Base-by-base conservation (phyloP, 1,140 invertebrate genomes). In the Heliothis virescens region DNA sequence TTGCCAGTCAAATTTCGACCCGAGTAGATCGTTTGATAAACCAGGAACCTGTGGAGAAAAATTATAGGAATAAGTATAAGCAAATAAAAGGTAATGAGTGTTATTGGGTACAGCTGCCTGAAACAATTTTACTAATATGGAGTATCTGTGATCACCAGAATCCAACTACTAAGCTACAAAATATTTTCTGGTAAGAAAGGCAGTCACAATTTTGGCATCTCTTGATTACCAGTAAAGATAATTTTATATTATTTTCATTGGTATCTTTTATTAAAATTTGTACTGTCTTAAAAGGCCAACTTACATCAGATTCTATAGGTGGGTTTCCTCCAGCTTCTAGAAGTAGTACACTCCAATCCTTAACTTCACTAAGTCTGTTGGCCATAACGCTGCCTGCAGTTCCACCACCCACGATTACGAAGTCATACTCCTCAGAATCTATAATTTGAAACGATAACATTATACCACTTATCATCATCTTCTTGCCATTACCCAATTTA, bases 1-100 rank as follows among this genome's bases (percentile, higher is more conserved):
- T 48, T 95, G 83, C 95, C 97, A 98, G 85, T 97, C 96, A 41
- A 95, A 94, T 0, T 87, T 63, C 0, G 94, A 92, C n/a, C 91
- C 85, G 65, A 95, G 94, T 1, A 96, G 69, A 7, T 73, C 34
- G n/a, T 94, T 82, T 3, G 95, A 86, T 0, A 96, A 52, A 0
- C 81, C 91, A 0, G 96, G 96, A 52, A 96, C 87, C 81, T 96
- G 79, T 1, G 21, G 2, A 26, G 21, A 1, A 26, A 2, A 26
- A 26, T 26, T 26, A 26, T 26, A 26, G 1, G 21, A 26, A 2
- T 26, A 26, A 26, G 21, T 2, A 2, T 26, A 71, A 71, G 10
- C 13, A 21, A 21, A 48, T n/a, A 10, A 48, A 26, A 21, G 12
- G 2, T 41, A 53, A 60, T 78, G 29, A 16, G 55, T 4, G 12